Evolutionary conservation across 2,888 invertebrate genomes (phyloP), one percentile per base, ranked within the genome.

Genomic region (Dryomyza anilis): DNA sequence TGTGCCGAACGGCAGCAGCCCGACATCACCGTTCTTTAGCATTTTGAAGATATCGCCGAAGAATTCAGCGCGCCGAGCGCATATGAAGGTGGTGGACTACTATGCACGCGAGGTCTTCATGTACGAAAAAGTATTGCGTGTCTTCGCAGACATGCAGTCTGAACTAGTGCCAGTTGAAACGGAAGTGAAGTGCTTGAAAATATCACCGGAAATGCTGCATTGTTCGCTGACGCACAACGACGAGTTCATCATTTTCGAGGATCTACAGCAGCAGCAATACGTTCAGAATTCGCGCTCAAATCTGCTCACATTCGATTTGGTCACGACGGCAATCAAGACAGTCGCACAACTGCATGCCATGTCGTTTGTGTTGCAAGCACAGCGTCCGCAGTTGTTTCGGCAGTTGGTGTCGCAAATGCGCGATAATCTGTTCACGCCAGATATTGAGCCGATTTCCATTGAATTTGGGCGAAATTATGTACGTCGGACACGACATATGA

Each of bases 261-360:
- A 80, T 68, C 68, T 80, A 7, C 61, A 70, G 2, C 66, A 69
- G 30, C 64, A 58, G 1, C 73, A 69, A 3, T 78, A 70, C 62
- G 33, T 27, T 0, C 70, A 72, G 36, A 78, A 78, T 62, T 64
- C 81, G 57, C 80, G 81, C 3, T 78, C 79, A 58, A 81, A 83
- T 23, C 66, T 73, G 21, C 73, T 85, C 7, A 79, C 84, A 19
- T 76, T 79, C 21, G 81, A 84, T 46, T 76, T 83, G 66, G 79
- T 84, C 1, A 76, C 79, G 43, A 71, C 76, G 14, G 80, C 84
- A 0, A 73, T 86, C 25, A 80, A 80, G 66, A 81, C 84, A 4
- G 73, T 85, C 10, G 86, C 85, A 1, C 84, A 84, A 39, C 81
- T 84, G 68, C 86, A 86, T 69, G 85, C 85, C 1, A 81, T 85